Evolutionary conservation across 1,140 invertebrate species (phyloP), one percentile per base, ranked within the genome.

Genomic region (Piezodorus guildinii): DNA sequence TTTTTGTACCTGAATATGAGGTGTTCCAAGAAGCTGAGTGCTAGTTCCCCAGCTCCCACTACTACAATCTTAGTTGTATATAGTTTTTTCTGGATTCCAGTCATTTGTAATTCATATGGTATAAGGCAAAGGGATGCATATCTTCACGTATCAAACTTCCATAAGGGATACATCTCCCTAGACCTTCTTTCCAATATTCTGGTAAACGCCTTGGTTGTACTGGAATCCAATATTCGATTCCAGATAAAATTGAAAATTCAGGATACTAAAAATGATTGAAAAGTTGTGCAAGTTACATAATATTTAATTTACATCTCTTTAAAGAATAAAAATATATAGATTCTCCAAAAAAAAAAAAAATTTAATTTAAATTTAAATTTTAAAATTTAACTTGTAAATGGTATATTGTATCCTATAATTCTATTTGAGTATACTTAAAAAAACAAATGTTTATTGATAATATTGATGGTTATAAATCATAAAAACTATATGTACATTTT

Each of bases 41-140:
- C 84, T 10, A 83, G 83, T 51, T 83, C 78, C 52, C 86, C 87
- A 15, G 83, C 84, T 0, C 87, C 87, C 0, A 89, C 80, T 8
- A 90, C 80, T 0, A 90, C 84, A 60, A 91, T 84, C 65, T 80
- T 80, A 10, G 77, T 72, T 64, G 83, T 83, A n/a, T 83, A 72
- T 44, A 75, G 72, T 0, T 75, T 69, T 65, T 75, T 78, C 1
- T 74, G 72, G 23, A 71, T 68, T 34, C 77, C 76, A 0, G 78
- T 72, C 21, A 78, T 39, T 76, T 74, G 0, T 76, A 67, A 9
- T 74, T 79, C 10, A 73, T 74, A n/a, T 75, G 61, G 60, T 75
- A 80, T 0, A 81, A 69, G 5, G 76, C 74, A 65, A 75, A 79
- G 0, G 71, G 72, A 58, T 69, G 44, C 43, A 49, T 46, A 16